These are phyloP conservation scores for Tetragonisca angustula DNA, from an alignment of 2,888 invertebrate genomes.

Conservation along the genomic window DNA sequence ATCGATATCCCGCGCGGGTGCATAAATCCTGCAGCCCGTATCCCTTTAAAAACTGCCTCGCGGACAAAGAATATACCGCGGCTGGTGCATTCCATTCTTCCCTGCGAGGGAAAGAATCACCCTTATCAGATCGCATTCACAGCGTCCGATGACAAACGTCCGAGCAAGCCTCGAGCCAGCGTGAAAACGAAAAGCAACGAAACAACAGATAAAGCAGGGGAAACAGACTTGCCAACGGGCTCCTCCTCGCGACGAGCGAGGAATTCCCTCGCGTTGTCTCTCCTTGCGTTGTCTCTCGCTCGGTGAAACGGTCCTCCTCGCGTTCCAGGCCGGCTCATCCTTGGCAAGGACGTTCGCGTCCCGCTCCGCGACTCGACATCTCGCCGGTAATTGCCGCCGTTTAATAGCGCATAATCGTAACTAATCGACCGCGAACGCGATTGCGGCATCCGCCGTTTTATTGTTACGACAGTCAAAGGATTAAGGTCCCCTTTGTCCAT, in stretches of 20 bases:
- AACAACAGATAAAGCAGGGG: neutral
- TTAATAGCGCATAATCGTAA: constrained; percentile 81
- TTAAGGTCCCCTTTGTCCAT: constrained; percentile 68
- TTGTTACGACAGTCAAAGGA: constrained; percentile 75
- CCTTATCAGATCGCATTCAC: constrained; percentile 56
- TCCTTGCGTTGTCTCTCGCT: neutral
- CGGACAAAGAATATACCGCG: constrained; percentile 42
- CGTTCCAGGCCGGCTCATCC: constrained; percentile 69
- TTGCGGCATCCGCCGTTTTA: constrained; percentile 77
- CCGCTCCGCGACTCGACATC: neutral
- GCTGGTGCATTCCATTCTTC: constrained; percentile 1
- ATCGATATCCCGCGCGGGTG: constrained; percentile 23
- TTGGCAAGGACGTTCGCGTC: constrained; percentile 78
- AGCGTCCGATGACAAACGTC: constrained; percentile 57
- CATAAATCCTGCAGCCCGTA: constrained; percentile 45
- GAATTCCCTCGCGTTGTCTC: neutral
- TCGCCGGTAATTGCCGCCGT: constrained; percentile 76
- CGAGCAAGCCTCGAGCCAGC: neutral
- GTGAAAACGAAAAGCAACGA: neutral
- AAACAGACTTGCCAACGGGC: neutral
- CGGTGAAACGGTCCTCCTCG: neutral
- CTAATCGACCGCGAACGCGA: constrained; percentile 80
- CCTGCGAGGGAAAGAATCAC: constrained; percentile 11
- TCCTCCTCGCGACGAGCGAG: neutral
- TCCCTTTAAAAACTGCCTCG: constrained; percentile 44